Conservation (phyloP, 2,888 invertebrate species). For the Uloborus plumipes region DNA sequence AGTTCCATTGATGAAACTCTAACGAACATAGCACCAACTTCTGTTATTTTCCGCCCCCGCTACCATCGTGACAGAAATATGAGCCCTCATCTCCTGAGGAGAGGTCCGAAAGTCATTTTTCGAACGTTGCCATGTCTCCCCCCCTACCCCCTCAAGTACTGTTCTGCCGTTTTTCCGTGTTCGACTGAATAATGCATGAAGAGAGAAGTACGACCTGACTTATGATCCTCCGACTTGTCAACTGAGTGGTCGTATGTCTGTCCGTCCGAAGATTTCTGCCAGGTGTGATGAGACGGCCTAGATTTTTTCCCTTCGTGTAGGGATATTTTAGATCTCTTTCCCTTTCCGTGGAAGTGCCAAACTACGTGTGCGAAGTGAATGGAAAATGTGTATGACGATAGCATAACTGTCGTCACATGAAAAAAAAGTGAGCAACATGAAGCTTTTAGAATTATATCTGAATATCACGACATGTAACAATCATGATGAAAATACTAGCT, state of each 20-base stretch:
- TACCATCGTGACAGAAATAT: constrained; percentile 33
- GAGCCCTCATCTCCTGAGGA: constrained; percentile 19
- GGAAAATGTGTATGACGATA: no score
- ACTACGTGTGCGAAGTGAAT: no score
- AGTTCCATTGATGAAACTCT: no score
- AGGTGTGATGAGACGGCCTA: neutral
- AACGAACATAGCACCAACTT: no score
- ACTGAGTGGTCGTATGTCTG: constrained; percentile 12
- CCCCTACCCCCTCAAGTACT: constrained; percentile 18
- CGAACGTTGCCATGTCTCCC: constrained; percentile 6
- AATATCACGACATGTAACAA: no score
- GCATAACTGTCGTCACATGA: no score
- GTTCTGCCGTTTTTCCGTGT: constrained; percentile 21
- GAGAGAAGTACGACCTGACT: constrained; percentile 29
- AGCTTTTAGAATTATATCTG: no score
- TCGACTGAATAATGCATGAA: constrained; percentile 53
- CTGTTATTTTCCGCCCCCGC: constrained; percentile 10
- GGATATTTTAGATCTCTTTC: neutral
- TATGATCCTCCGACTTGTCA: constrained; percentile 52
- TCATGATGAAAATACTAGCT: no score
- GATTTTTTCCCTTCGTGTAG: neutral
- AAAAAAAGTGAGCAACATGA: no score
- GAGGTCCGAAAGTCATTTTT: constrained; percentile 32
- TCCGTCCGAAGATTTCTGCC: neutral
- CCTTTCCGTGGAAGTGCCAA: no score